phyloP scores from a whole-genome alignment of 2,888 invertebrate species.

The Koerneria pararmatus region DNA sequence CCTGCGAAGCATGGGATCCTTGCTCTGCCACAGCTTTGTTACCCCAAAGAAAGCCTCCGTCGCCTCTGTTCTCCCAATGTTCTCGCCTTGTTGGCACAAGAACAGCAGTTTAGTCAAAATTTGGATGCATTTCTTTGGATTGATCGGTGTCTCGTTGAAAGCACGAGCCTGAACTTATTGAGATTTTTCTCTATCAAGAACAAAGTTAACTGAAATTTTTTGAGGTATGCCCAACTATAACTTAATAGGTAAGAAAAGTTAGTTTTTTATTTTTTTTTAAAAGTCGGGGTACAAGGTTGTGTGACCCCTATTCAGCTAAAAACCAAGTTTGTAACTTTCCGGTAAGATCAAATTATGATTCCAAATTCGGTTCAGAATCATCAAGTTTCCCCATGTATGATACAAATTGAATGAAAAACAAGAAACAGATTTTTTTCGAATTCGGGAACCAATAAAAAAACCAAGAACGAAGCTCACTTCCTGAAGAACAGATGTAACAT shows the following conservation, averaged over 20 bases:
- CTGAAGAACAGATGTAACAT: slow-evolving; percentile 92
- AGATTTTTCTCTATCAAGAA: not conserved
- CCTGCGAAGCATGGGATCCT: slow-evolving; percentile 84
- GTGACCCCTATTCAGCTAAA: too few species aligned
- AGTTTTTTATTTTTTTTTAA: too few species aligned
- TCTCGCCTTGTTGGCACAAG: slow-evolving; percentile 82
- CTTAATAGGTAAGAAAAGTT: slow-evolving; percentile 1
- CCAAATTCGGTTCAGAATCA: too few species aligned
- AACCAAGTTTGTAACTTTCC: too few species aligned
- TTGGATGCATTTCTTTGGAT: slow-evolving; percentile 89
- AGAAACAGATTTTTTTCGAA: too few species aligned
- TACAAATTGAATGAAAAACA: too few species aligned
- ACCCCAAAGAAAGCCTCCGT: slow-evolving; percentile 99
- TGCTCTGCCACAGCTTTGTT: slow-evolving; percentile 96
- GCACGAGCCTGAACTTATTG: slow-evolving; percentile 72
- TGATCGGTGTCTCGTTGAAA: slow-evolving; percentile 95
- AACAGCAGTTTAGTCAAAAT: slow-evolving; percentile 94
- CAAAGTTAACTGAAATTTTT: not conserved
- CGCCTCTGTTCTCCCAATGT: slow-evolving; percentile 83
- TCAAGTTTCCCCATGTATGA: too few species aligned
- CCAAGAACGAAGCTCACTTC: slow-evolving; percentile 66
- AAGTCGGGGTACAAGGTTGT: not conserved
- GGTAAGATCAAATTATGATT: too few species aligned
- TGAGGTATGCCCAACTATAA: not conserved
- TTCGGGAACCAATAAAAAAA: too few species aligned